These are phyloP conservation scores for Conopomorpha cramerella DNA, from an alignment of 1,140 invertebrate species.

Conservation along the genomic window DNA sequence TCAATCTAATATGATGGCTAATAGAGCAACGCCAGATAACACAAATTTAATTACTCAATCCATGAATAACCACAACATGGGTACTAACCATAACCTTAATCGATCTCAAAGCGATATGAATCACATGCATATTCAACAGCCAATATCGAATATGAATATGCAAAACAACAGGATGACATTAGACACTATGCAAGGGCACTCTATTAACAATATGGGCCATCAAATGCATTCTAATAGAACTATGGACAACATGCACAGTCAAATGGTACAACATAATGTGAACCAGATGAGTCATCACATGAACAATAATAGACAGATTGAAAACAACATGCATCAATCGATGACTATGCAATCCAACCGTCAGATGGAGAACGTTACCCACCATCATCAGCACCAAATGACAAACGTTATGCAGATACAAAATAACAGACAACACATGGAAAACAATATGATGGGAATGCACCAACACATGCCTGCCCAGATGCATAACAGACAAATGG, in stretches of 20 bases:
- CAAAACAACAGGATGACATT: slow-evolving; percentile 51
- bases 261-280: slow-evolving; percentile 43
- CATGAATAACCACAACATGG: slow-evolving; percentile 38
- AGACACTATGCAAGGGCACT: slow-evolving; percentile 42
- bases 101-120: slow-evolving; percentile 36
- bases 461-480: slow-evolving; percentile 46
- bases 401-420: slow-evolving; percentile 48
- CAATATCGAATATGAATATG: slow-evolving; percentile 40
- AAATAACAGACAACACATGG: slow-evolving; percentile 35
- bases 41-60: slow-evolving; percentile 36
- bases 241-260: slow-evolving; percentile 42
- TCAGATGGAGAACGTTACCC: slow-evolving; percentile 35
- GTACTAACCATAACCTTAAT: slow-evolving; percentile 32
- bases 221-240: slow-evolving; percentile 41
- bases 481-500: slow-evolving; percentile 48
- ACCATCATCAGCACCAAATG: slow-evolving; percentile 48
- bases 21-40: slow-evolving; percentile 33
- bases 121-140: slow-evolving; percentile 48
- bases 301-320: slow-evolving; percentile 32
- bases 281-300: slow-evolving; percentile 47
- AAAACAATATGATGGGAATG: slow-evolving; percentile 41
- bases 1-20: slow-evolving; percentile 31
- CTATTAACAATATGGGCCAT: slow-evolving; percentile 33
- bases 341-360: slow-evolving; percentile 44
- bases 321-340: slow-evolving; percentile 45